Evolutionary conservation across 2,888 invertebrate genomes (phyloP), one percentile per base, ranked within the genome.

Genomic region (Cyclophora albipunctata): DNA sequence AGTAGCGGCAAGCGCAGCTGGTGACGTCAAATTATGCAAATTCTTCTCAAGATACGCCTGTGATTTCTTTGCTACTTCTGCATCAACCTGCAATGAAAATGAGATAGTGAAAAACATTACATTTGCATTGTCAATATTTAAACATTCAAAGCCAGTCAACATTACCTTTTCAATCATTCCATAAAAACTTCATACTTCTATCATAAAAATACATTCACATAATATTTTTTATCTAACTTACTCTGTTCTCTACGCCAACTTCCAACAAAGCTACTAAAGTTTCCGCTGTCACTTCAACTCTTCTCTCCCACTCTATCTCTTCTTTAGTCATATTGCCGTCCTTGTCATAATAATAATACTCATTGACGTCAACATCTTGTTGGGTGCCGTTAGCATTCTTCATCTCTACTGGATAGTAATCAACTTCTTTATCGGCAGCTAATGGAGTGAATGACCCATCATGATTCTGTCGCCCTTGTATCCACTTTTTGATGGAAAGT

Each of bases 401-500:
- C 37, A 86, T 71, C 52, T 86, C 84, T 5, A 84, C 77, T 1
- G 85, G 84, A 62, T 84, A 87, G 55, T 88, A 84, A 65, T 88
- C 84, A 0, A 90, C 84, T 75, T 91, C 90, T 53, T 90, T 84
- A 56, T 92, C 92, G 34, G 90, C 91, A 40, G 90, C 81, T 50
- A 91, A 68, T 3, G 91, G 91, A 41, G 87, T 84, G 63, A 92
- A 92, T 0, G 91, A 90, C 2, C 92, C 92, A 59, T 92, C 92
- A 7, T 80, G 63, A 51, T 90, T 90, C 66, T 92, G 92, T 45
- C 91, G 78, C 1, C 78, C 71, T 65, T 91, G 91, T 4, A 92
- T 89, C 92, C 92, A 92, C 52, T 88, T 86, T 57, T 91, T 92
- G 20, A 91, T 89, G 1, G 89, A 83, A 58, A 88, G 90, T 0